Evolutionary conservation across 2,113 vertebrate genomes (phyloP), one percentile per base, ranked within the genome.

Genomic region (Elgaria multicarinata): DNA sequence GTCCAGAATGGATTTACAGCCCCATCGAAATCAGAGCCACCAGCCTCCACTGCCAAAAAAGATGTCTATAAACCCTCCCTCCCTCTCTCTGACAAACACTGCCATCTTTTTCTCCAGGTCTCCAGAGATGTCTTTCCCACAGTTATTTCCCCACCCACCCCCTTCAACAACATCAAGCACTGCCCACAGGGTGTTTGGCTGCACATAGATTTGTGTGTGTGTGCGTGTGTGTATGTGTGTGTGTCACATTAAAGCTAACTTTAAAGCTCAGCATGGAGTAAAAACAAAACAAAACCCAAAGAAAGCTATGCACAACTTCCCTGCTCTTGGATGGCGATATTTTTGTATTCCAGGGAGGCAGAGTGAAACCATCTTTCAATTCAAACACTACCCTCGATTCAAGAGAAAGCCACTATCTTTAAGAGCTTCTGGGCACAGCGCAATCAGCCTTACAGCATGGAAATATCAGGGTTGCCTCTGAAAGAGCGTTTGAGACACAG

Each of bases 151-250:
- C 42, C 2, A 9, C 20, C 2, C 50, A 10, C 50, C 7, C 24
- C 13, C 3, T 83, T 77, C 0, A 0, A 4, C 87, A 88, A 0
- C 0, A 69, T 69, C 13, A 13, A 6, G 13, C 0, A 1, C 24
- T 66, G 12, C 0, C 0, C 44, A 50, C 28, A 22, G 42, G 82
- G 9, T 28, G 89, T 81, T 44, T 39, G 39, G 16, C 7, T 88
- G 4, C 36, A 14, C 4, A 18, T 33, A 75, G 44, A 44, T 44
- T 24, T 42, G 74, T 20, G 20, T 6, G 4, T n/a, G 36, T 79
- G n/a, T n/a, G n/a, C n/a, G n/a, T n/a, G n/a, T n/a, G n/a, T n/a
- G n/a, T n/a, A n/a, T n/a, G n/a, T n/a, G n/a, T n/a, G n/a, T n/a
- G n/a, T 20, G 28, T 28, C 33, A 28, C 22, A 74, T 33, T 36